phyloP scores from a whole-genome alignment of 1,140 invertebrate genomes.

The Dryas iulia region DNA sequence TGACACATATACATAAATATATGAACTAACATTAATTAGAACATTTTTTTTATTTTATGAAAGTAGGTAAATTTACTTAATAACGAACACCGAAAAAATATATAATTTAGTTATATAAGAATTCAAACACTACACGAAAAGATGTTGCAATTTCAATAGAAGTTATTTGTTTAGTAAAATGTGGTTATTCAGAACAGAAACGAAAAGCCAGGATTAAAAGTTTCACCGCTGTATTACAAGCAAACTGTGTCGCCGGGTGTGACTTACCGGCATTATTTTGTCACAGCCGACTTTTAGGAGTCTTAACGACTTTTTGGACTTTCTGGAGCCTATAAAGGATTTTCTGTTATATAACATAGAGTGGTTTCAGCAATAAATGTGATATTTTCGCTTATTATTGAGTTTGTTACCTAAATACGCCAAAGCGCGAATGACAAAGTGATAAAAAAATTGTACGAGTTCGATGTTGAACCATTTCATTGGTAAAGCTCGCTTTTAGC shows the following conservation, averaged over 20 bases:
- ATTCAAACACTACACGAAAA: no score
- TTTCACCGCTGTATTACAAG: conserved; percentile 10
- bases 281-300: conserved; percentile 19
- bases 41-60: no score
- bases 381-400: neutral
- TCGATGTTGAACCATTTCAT: no score
- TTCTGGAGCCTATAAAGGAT: neutral
- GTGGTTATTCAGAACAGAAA: neutral
- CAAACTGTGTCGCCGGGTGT: conserved; percentile 14
- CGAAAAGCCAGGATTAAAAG: neutral
- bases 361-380: conserved; percentile 7
- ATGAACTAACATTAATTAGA: no score
- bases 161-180: neutral
- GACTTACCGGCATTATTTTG: conserved; percentile 23
- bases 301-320: conserved; percentile 14
- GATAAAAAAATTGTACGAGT: no score
- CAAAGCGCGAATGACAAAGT: no score
- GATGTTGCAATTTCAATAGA: no score
- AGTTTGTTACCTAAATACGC: neutral
- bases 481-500: no score
- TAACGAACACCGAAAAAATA: no score
- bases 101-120: no score
- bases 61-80: no score
- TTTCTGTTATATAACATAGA: neutral
- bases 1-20: no score